A percentile compares a stretch with the other conserved stretches of the same genome.
phyloP scores from a whole-genome alignment of 2,113 vertebrate species.

The Picathartes gymnocephalus region DNA sequence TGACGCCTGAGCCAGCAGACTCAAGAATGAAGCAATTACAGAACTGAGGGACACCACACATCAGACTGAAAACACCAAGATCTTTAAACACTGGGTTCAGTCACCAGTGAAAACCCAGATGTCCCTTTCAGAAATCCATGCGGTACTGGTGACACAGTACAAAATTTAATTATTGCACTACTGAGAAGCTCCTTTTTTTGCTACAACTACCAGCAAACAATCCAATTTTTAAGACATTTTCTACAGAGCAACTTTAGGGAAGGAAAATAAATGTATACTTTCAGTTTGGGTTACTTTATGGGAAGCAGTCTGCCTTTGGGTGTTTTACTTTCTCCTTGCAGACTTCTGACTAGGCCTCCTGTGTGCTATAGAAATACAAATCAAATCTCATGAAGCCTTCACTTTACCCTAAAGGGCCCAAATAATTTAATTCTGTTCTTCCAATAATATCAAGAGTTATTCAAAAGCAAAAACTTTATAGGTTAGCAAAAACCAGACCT shows the following conservation, averaged over 20 bases:
- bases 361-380: neutral
- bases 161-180: neutral
- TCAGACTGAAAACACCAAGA: neutral
- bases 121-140: neutral
- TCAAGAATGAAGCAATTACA: neutral
- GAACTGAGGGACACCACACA: neutral
- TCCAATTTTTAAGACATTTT: neutral
- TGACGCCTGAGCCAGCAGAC: neutral
- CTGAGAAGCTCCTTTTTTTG: neutral
- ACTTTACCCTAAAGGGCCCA: neutral
- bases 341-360: neutral
- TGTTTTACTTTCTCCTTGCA: neutral
- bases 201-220: neutral
- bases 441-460: neutral
- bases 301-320: neutral
- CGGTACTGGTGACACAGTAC: neutral
- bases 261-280: neutral
- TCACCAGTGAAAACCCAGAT: neutral
- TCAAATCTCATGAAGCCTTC: neutral
- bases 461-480: neutral
- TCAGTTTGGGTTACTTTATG: neutral
- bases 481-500: neutral
- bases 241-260: neutral
- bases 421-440: neutral
- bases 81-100: neutral